These are phyloP conservation scores for Dasyprocta punctata DNA, from an alignment of 2,113 vertebrate genomes.

Conservation along the genomic window DNA sequence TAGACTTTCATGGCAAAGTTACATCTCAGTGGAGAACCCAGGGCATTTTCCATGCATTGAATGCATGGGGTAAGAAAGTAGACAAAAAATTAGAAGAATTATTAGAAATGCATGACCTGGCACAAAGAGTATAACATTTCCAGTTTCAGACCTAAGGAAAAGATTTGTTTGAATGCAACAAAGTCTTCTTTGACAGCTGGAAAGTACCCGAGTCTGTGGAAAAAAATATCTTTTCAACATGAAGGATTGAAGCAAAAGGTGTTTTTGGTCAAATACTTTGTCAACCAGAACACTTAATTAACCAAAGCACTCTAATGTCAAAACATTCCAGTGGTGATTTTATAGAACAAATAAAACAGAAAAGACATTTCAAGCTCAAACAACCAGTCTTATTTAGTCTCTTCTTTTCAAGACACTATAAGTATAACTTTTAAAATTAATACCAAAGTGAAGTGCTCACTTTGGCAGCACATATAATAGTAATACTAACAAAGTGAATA, in stretches of 20 bases:
- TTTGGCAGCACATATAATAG: no score
- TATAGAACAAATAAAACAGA: constrained; percentile 32
- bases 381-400: not conserved
- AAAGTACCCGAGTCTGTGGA: not conserved
- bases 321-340: not conserved
- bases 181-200: not conserved
- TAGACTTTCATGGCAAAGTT: not conserved
- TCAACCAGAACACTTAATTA: not conserved
- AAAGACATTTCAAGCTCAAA: not conserved
- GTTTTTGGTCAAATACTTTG: constrained; percentile 7
- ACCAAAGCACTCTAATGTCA: not conserved
- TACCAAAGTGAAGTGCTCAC: not conserved
- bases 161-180: not conserved
- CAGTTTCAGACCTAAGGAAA: constrained; percentile 17
- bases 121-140: not conserved
- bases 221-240: not conserved
- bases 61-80: not conserved
- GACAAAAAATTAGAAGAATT: not conserved
- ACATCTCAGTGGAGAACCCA: not conserved
- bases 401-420: not conserved
- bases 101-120: not conserved
- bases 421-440: not conserved
- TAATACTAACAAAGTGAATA: not conserved
- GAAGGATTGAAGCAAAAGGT: constrained; percentile 18
- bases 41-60: not conserved